Evolutionary conservation across 2,888 invertebrate species (phyloP).

Genomic region (Orgyia antiqua): DNA sequence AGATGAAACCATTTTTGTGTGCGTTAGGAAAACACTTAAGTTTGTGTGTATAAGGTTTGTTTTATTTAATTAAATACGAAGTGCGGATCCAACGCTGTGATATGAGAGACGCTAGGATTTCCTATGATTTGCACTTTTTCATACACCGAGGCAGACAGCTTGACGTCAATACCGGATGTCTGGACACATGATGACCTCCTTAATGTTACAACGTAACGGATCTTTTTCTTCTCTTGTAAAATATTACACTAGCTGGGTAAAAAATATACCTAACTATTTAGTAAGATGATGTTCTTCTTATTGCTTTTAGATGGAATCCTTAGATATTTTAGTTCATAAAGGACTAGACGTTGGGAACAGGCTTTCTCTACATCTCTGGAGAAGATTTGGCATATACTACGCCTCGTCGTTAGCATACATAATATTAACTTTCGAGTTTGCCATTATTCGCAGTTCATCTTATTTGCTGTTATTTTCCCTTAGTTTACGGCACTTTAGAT

Average conservation of each 20-base stretch:
- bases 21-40: conserved; percentile 12
- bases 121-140: conserved; percentile 28
- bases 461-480: too few relatives aligned
- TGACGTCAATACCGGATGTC: conserved; percentile 57
- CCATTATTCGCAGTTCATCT: too few relatives aligned
- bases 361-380: too few relatives aligned
- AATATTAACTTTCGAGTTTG: too few relatives aligned
- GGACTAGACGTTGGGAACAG: too few relatives aligned
- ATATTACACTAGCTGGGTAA: background rate
- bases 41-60: conserved; percentile 15
- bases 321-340: too few relatives aligned
- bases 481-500: too few relatives aligned
- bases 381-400: too few relatives aligned
- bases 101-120: conserved; percentile 32
- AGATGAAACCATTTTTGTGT: conserved; percentile 14
- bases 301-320: too few relatives aligned
- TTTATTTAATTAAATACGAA: conserved; percentile 5
- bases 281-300: background rate
- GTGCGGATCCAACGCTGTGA: conserved; percentile 8
- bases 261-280: background rate
- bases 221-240: conserved; percentile 4
- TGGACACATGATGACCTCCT: conserved; percentile 12
- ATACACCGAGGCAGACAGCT: conserved; percentile 41
- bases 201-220: conserved; percentile 5
- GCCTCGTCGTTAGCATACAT: too few relatives aligned